phyloP scores from a whole-genome alignment of 2,113 vertebrate genomes.

The Eupsittula cactorum region DNA sequence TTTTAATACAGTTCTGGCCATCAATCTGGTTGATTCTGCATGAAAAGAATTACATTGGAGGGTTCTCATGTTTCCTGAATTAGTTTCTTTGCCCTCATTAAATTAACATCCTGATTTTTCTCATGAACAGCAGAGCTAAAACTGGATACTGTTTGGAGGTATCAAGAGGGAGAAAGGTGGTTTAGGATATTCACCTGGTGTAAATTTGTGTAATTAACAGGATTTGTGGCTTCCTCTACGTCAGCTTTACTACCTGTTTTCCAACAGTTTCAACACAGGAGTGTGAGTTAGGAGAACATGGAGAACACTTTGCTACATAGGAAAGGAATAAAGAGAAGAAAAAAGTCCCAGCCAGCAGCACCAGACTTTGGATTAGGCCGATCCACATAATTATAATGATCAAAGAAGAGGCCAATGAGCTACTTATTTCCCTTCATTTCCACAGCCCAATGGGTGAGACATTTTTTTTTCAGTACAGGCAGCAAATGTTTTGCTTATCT shows the following conservation, averaged over 20 bases:
- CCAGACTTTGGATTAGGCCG: not conserved
- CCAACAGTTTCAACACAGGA: not conserved
- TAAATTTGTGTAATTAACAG: not conserved
- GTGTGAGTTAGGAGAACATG: not conserved
- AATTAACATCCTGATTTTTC: not conserved
- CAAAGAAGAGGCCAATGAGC: not conserved
- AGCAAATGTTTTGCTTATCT: conserved; percentile 4
- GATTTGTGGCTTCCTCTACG: not conserved
- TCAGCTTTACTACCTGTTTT: not conserved
- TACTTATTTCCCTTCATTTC: not conserved
- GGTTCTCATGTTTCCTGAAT: not conserved
- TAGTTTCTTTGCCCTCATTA: not conserved
- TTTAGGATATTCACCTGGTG: not conserved
- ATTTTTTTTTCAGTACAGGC: not conserved
- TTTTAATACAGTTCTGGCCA: not conserved
- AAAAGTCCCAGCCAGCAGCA: not conserved
- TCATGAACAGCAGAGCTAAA: not conserved
- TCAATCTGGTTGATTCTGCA: not conserved
- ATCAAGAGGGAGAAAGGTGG: not conserved
- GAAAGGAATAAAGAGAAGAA: not conserved
- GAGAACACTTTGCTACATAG: not conserved
- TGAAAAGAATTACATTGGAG: not conserved
- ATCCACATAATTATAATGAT: not conserved
- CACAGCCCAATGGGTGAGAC: not conserved
- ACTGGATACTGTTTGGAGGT: not conserved